Base-by-base conservation (phyloP, 2,797 vertebrate genomes). In the Anguilla anguilla region DNA sequence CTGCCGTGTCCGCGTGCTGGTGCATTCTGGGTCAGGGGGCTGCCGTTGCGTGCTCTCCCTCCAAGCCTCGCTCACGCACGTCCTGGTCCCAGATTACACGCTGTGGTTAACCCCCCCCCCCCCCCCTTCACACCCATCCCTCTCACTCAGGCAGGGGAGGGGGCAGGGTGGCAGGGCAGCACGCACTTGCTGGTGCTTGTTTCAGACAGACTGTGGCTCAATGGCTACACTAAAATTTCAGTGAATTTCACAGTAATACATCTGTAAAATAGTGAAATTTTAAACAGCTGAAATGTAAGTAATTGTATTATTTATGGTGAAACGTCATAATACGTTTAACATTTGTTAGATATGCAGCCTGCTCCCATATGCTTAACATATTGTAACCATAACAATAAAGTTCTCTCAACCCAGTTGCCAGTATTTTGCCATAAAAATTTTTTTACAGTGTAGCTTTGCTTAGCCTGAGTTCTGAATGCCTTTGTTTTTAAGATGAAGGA, bases 21-120 rank as follows among this genome's bases (percentile, higher is more conserved):
- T 43, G 39, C 39, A 57, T 81, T 77, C 88, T 35, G 88, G 90
- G 86, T 39, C 35, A 86, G 6, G 74, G 72, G 67, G 85, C 89
- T 89, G 85, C 91, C 88, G 89, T 93, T 84, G 93, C 91, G 83
- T 94, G 93, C 85, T 88, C 88, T 89, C 89, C 87, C 84, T 89
- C 22, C 88, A 88, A 87, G 88, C 89, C 89, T 93, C 91, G n/a
- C n/a, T 94, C 95, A 94, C 93, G 90, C 92, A 89, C 92, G 90
- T 85, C 88, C 89, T 91, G 91, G 87, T 87, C 88, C 89, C 67
- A 89, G 89, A 85, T 86, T 91, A 87, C 91, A 88, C 86, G 59
- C 87, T 35, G 31, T 84, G 64, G 86, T 86, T 86, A 77, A 43
- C 1, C n/a, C 39, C 39, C 39, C 39, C 2, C 2, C 39, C 39